Evolutionary conservation across 2,888 invertebrate genomes (phyloP), one percentile per base, ranked within the genome.

Genomic region (Pocota personata): DNA sequence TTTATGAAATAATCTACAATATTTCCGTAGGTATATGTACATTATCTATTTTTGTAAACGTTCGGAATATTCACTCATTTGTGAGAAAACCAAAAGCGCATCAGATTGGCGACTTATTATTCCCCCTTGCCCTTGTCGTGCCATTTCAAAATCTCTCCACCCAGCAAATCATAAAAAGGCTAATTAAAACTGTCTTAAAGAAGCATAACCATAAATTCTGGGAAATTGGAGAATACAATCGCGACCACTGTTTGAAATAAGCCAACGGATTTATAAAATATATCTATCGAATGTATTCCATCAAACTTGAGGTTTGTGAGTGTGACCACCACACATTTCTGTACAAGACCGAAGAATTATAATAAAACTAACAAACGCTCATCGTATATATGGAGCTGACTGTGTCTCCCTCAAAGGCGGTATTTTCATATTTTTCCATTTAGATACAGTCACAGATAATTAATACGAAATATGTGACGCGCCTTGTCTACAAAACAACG

Each of bases 121-220:
- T 19, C 16, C 19, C 16, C 16, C 21, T 16, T 24, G n/a, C 21
- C 50, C 35, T 4, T 32, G 30, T 4, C 30, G 7, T 37, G 21
- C 14, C 16, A 64, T 57, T 67, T 58, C 4, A 67, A 52, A 50
- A 73, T 79, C 67, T 67, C 48, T 62, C 21, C 62, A 55, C 37
- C 80, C 24, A 55, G 62, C 76, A 58, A 76, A 87, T 87, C 89
- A 91, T 91, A 91, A 91, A 91, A 92, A 90, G 92, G 91, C 90
- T 91, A 91, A 92, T 92, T 92, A 91, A 91, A 90, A 91, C 89
- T 90, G 90, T 89, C 90, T 91, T 90, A 89, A 89, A 88, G 89
- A 90, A 90, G 89, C 90, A 90, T 91, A 90, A 90, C 90, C 91
- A 91, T 92, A 90, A 92, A 92, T 92, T 92, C 92, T 92, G 92